Percentiles rank a stretch among this genome's conserved stretches.
These are phyloP conservation scores for Netelia inedita DNA, from an alignment of 2,888 invertebrate genomes.

Conservation along the genomic window DNA sequence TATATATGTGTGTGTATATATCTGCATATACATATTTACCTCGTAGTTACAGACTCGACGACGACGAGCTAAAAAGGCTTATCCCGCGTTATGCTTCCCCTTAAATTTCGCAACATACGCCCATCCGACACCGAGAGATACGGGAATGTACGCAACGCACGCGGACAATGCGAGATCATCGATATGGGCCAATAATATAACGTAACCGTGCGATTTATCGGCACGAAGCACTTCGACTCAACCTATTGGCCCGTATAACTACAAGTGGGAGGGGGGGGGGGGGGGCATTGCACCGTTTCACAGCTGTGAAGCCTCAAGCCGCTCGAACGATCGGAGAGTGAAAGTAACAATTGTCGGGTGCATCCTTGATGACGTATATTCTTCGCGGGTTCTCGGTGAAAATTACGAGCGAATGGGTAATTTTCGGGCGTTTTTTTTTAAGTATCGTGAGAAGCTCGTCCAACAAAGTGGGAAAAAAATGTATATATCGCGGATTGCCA, in stretches of 20 bases:
- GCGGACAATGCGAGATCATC: constrained; percentile 32
- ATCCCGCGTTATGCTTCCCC: background rate
- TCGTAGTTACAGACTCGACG: background rate
- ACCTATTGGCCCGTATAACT: constrained; percentile 5
- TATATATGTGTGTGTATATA: background rate
- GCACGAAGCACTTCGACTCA: constrained; percentile 11
- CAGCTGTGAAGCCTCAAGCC: constrained; percentile 9
- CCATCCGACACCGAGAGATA: background rate
- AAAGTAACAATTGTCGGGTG: constrained; percentile 55
- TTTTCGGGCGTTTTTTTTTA: background rate
- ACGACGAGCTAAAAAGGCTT: background rate
- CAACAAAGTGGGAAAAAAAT: background rate
- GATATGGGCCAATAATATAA: constrained; percentile 53
- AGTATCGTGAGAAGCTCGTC: no score
- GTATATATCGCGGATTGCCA: constrained; percentile 13
- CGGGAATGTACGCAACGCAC: constrained; percentile 24
- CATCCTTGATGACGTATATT: constrained; percentile 20
- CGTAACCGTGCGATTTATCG: constrained; percentile 19
- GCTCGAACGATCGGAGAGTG: constrained; percentile 19
- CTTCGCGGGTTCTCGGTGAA: constrained; percentile 32
- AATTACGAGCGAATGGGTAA: constrained; percentile 43
- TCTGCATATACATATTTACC: background rate
- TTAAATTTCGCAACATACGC: background rate
- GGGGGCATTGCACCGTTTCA: constrained; percentile 28
- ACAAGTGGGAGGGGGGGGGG: background rate